Evolutionary conservation across 2,113 vertebrate genomes (phyloP).

Genomic region (Xiphias gladius): DNA sequence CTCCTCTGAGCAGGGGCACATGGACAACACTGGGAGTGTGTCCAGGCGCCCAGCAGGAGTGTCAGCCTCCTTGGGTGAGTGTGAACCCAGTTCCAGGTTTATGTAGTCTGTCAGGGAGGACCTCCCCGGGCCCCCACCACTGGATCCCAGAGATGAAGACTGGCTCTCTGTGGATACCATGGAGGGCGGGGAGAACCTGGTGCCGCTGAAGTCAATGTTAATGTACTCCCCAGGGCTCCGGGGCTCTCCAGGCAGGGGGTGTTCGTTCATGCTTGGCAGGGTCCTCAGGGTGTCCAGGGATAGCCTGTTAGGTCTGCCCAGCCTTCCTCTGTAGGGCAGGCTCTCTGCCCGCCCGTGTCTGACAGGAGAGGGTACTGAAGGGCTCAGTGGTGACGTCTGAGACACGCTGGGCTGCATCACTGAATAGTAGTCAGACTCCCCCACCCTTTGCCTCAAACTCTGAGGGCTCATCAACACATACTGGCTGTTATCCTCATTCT

Average conservation of each 20-base stretch:
- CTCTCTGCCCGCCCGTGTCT: constrained; percentile 83
- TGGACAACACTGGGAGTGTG: constrained; percentile 79
- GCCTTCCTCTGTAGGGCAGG: constrained; percentile 83
- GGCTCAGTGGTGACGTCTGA: constrained; percentile 65
- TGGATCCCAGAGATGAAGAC: constrained; percentile 86
- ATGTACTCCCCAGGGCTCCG: constrained; percentile 95
- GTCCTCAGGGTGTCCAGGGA: constrained; percentile 89
- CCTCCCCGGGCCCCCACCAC: constrained; percentile 82
- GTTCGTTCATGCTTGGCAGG: constrained; percentile 92
- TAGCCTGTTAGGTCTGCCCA: constrained; percentile 88
- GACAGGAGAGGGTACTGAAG: constrained; percentile 82
- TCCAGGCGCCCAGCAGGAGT: constrained; percentile 78
- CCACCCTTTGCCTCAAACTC: constrained; percentile 82
- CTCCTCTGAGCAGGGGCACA: constrained; percentile 77
- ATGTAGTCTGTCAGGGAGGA: constrained; percentile 91
- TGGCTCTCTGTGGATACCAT: constrained; percentile 81
- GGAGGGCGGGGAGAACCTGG: constrained; percentile 79
- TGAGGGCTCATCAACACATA: constrained; percentile 95
- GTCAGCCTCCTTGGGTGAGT: constrained; percentile 76
- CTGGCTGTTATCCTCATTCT: constrained; percentile 86
- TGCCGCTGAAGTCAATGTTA: constrained; percentile 90
- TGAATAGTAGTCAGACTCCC: constrained; percentile 80
- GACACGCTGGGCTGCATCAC: constrained; percentile 68
- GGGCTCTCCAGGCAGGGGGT: constrained; percentile 88
- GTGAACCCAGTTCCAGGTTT: constrained; percentile 87